Evolutionary conservation across 2,797 vertebrate genomes (phyloP).

Genomic region (Arremon aurantiirostris): DNA sequence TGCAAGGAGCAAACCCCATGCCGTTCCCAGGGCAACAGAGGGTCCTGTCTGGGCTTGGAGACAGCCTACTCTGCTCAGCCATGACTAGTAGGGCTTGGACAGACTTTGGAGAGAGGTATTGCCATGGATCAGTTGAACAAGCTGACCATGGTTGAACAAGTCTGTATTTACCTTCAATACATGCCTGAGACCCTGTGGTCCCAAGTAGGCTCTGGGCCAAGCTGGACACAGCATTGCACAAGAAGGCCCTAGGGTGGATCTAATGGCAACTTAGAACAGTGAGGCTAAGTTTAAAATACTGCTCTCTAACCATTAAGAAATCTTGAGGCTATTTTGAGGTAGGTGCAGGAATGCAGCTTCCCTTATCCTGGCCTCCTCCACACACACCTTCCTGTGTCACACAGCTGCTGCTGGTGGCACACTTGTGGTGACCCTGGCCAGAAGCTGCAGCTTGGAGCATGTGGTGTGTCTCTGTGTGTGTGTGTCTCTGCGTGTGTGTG

Average conservation of each 20-base stretch:
- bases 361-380: not conserved
- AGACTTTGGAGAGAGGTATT: not conserved
- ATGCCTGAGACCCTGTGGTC: too few species aligned
- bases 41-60: not conserved
- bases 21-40: not conserved
- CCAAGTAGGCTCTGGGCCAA: not conserved
- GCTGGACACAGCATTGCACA: not conserved
- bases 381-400: not conserved
- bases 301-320: not conserved
- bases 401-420: not conserved
- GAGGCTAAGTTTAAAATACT: not conserved
- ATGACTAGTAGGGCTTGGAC: not conserved
- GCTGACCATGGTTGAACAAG: not conserved
- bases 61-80: not conserved
- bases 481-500: accelerated
- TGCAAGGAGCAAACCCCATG: not conserved
- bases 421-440: not conserved
- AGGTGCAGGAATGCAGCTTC: not conserved
- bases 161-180: not conserved
- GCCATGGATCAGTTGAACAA: not conserved
- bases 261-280: not conserved
- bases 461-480: too few species aligned
- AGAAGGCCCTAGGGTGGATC: not conserved
- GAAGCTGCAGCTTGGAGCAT: not conserved
- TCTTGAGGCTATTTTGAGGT: not conserved